Base-by-base conservation (phyloP, 2,797 vertebrate genomes). In the Chloroceryle inda region DNA sequence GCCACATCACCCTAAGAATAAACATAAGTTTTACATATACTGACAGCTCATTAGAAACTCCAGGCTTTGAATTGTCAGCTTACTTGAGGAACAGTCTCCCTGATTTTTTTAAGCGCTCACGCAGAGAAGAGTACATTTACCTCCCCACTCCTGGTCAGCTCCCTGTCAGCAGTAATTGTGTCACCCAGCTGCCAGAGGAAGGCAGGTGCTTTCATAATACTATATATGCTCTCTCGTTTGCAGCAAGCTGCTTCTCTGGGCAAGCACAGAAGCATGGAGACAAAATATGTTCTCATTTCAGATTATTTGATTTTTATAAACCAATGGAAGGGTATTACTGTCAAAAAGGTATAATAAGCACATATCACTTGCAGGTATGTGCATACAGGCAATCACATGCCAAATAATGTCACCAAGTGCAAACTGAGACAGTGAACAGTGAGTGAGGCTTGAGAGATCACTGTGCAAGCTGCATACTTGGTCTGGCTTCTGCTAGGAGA, bases 31-130 rank as follows among this genome's bases (percentile, higher is more conserved):
- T 81, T 78, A 75, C 69, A 76, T 88, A 29, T 5, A 10, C 66
- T 47, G 58, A 66, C 83, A 94, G 62, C 75, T 87, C 82, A 56
- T 88, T 40, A 88, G 53, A 75, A 87, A 69, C 72, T 37, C 73
- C 37, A 56, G 45, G 38, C 75, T 92, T 78, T 58, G 66, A 78
- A 59, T 1, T 69, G 44, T 47, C 79, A 74, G 3, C 37, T 66
- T 13, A 13, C 18, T 44, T 19, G 35, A 74, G 35, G 59, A 78
- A 63, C 29, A 44, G 15, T 20, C 11, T 33, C 62, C 16, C n/a
- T 35, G 67, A 27, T 27, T 78, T 58, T 75, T 40, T 35, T n/a
- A 68, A 27, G 47, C 6, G 44, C 55, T 76, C 52, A 17, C 64
- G 49, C 12, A 47, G 40, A 53, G 55, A 23, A 55, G 0, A 52